Base-by-base conservation (phyloP, 2,113 vertebrate species). In the Rhinoderma darwinii region DNA sequence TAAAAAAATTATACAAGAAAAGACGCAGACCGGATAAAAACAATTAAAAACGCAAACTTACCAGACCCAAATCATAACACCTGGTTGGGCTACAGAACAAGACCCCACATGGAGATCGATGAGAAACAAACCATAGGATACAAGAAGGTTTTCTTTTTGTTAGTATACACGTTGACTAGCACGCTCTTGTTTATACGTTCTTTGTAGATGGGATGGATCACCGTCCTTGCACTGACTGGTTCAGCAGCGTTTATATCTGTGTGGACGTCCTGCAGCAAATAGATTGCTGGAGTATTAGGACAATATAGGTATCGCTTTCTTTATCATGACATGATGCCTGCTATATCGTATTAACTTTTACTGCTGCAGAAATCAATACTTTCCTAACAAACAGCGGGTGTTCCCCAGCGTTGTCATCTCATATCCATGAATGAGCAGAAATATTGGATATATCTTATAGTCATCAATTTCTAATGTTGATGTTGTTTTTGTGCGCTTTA, bases 271-370 rank as follows among this genome's bases (percentile, higher is more conserved):
- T 0, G 1, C 4, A 8, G 10, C 61, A 14, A 66, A 66, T 27
- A 66, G 61, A 14, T 32, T 15, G 12, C 17, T 77, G 44, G 27
- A 11, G 9, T 20, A 10, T 9, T 0, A 47, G 41, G 22, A 15
- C 17, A 32, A 30, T 20, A 50, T 27, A n/a, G 44, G 5, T 15
- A 17, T n/a, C 20, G 56, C 25, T 8, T 66, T 77, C 73, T 85
- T 77, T 85, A 85, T 85, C 84, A 78, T 77, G 84, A 77, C 84
- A 37, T 37, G 30, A 66, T 85, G 41, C 43, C n/a, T 84, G 54
- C 73, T 17, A 35, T 43, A 43, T n/a, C 30, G 3, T 84, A 39
- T 22, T 84, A 77, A 61, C 51, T 77, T 66, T 85, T 85, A 85
- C 84, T 77, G 73, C 84, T 85, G 73, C 84, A 77, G 74, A 63